Evolutionary conservation across 2,113 vertebrate species (phyloP), one percentile per base, ranked within the genome.

Genomic region (Salvelinus alpinus): DNA sequence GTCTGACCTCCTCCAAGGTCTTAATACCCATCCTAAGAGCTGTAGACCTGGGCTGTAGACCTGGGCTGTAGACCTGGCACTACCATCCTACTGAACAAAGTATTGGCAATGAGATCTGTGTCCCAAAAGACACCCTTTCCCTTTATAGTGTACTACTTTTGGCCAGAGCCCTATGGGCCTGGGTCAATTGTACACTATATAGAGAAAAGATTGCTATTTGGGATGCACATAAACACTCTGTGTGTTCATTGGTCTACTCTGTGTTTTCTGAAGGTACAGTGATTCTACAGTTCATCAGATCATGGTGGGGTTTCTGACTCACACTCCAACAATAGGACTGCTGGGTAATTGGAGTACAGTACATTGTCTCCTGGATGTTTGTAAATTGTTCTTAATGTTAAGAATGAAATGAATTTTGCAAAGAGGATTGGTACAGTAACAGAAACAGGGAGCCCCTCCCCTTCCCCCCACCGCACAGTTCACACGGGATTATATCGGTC

Each of bases 391-490:
- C 73, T 16, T 18, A 14, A 73, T 38, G 74, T 74, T 74, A 82
- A 86, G 83, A 87, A 80, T 78, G 83, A 76, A 82, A 76, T 77
- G 80, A 88, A 78, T 86, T 87, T 75, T 79, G 83, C 78, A 5
- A 87, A 90, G 86, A 88, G 87, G 90, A 91, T 90, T 89, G 82
- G 75, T 70, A 83, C 71, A 70, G 73, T 6, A 75, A 75, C 84
- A 75, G 83, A 70, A 75, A 48, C 54, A 20, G 70, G 66, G 79
- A 77, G 64, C 38, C 38, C 77, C 65, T 16, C 22, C n/a, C 89
- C 71, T 82, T 80, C 74, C 72, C 65, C 31, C 71, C 74, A 76
- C 47, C 80, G 71, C 71, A 70, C 38, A 47, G 20, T 82, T 84
- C 76, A 78, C 76, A 24, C 70, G 80, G 84, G 87, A 90, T 90